Evolutionary conservation across 2,888 invertebrate species (phyloP).

Genomic region (Platerodrilus igneus): DNA sequence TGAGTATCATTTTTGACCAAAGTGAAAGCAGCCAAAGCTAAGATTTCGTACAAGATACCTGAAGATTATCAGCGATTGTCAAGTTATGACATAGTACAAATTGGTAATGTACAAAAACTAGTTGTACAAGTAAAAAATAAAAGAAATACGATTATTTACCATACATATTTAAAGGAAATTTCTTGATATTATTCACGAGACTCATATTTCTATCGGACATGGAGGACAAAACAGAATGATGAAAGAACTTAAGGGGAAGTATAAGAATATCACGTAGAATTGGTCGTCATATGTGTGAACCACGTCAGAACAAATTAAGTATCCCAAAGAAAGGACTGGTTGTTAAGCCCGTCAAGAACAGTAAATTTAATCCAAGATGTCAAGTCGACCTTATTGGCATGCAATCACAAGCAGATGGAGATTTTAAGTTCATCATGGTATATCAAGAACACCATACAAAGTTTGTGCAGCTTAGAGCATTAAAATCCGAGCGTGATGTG

Average conservation of each 20-base stretch:
- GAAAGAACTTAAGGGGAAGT: constrained; percentile 12
- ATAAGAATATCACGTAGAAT: constrained; percentile 19
- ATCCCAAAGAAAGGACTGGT: constrained; percentile 3
- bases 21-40: too few relatives aligned
- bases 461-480: too few relatives aligned
- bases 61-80: constrained; percentile 4
- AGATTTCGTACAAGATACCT: constrained; percentile 4
- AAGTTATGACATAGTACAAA: constrained; percentile 6
- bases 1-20: too few relatives aligned
- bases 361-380: too few relatives aligned
- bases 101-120: constrained; percentile 7
- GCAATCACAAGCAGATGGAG: too few relatives aligned
- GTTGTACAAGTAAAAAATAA: constrained; percentile 8
- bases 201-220: constrained; percentile 17
- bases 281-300: constrained; percentile 6
- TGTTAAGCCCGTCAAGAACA: not conserved
- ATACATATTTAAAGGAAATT: constrained; percentile 11
- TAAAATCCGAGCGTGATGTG: too few relatives aligned
- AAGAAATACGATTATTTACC: constrained; percentile 7
- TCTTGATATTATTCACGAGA: constrained; percentile 20
- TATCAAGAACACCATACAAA: too few relatives aligned
- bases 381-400: too few relatives aligned
- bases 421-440: too few relatives aligned
- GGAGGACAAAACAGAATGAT: constrained; percentile 16
- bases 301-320: constrained; percentile 9